Evolutionary conservation across 2,113 vertebrate species (phyloP), one percentile per base, ranked within the genome.

Genomic region (Hepsetus odoe): DNA sequence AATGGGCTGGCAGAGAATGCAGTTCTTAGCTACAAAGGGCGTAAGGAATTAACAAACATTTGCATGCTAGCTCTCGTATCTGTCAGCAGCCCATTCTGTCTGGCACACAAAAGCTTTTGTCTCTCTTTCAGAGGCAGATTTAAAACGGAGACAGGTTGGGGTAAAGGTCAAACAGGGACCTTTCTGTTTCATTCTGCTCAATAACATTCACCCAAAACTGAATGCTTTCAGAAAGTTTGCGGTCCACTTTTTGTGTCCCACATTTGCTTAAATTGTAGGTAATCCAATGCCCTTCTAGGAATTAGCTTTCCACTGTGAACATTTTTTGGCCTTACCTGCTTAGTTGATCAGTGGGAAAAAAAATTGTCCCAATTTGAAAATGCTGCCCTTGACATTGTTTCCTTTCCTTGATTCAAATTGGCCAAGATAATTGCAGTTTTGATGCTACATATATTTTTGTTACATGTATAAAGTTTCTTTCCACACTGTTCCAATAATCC

Each of bases 51-150:
- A 58, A 49, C 28, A 33, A 56, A 49, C 59, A 40, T 77, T 77
- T 82, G 62, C 74, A 72, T 77, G 44, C 18, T 26, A 9, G 4
- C 18, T 62, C 30, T 8, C 55, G 24, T 33, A 67, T 46, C 61
- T 67, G 30, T 59, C 30, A 67, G 61, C 40, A 13, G 28, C 18
- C 13, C 4, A 35, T 28, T 30, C 28, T 51, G 42, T 26, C 32
- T 5, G n/a, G 7, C 38, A 42, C 59, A 68, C 74, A 73, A 61
- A 68, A 49, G 61, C 68, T 65, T 82, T 73, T 82, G 74, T 77
- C 16, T 72, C 6, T 9, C 24, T 16, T 46, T 72, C 42, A 58
- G 58, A 46, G 30, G 51, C 4, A 72, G 74, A 72, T 67, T 82
- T 67, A 38, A 35, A 72, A 35, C 24, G 38, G 53, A 68, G 51